Percentiles rank a stretch among this genome's conserved stretches.
Conservation (phyloP, 2,797 vertebrate genomes). For the Gastrophryne carolinensis region DNA sequence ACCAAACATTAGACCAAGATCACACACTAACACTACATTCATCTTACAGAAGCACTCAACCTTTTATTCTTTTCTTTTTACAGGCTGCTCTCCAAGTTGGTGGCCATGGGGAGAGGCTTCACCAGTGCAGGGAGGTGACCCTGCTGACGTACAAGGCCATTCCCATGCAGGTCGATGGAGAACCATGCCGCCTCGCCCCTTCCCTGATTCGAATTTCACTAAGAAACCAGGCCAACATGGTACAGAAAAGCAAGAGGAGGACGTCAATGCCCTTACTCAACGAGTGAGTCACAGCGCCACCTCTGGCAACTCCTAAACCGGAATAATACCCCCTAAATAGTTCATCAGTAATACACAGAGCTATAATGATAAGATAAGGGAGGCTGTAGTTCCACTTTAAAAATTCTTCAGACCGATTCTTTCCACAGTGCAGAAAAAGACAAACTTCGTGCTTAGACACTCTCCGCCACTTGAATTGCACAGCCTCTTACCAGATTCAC, state of each 20-base stretch:
- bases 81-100: slow-evolving; percentile 96
- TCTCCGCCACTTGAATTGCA: too few relatives aligned
- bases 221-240: slow-evolving; percentile 98
- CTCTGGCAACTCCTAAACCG: neutral
- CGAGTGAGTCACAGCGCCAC: slow-evolving; percentile 78
- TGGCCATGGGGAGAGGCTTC: slow-evolving; percentile 90
- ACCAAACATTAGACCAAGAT: too few relatives aligned
- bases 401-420: too few relatives aligned
- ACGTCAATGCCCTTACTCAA: slow-evolving; percentile 93
- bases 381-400: too few relatives aligned
- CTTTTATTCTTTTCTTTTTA: neutral
- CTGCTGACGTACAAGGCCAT: slow-evolving; percentile 93
- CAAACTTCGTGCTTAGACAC: too few relatives aligned
- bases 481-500: too few relatives aligned
- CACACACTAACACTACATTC: too few relatives aligned
- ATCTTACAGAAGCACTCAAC: too few relatives aligned
- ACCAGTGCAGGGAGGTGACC: slow-evolving; percentile 94
- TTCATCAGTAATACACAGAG: too few relatives aligned
- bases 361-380: too few relatives aligned
- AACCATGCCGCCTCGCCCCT: slow-evolving; percentile 89
- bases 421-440: too few relatives aligned
- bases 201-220: slow-evolving; percentile 92
- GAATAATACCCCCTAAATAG: neutral
- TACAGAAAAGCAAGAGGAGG: slow-evolving; percentile 96
- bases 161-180: slow-evolving; percentile 95